Evolutionary conservation across 2,113 vertebrate genomes (phyloP).

Genomic region (Mola mola): DNA sequence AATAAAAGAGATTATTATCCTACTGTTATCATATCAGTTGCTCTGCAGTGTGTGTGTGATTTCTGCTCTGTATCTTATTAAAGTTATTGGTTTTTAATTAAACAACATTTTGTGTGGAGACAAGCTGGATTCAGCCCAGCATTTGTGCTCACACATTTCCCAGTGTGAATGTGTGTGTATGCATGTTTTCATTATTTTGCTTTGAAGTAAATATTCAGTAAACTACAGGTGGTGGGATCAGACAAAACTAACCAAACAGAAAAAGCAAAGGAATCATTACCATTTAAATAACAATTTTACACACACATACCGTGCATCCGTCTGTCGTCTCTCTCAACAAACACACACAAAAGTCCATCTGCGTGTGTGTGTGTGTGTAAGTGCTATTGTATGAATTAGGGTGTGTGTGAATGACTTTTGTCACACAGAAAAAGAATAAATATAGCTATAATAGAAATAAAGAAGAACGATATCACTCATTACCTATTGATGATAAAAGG

Average conservation of each 20-base stretch:
- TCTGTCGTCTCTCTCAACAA: constrained; percentile 48
- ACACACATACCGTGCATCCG: constrained; percentile 10
- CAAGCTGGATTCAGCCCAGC: constrained; percentile 22
- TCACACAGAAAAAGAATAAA: too few relatives aligned
- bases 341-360: constrained; percentile 23
- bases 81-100: constrained; percentile 72
- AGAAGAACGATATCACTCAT: neutral
- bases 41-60: constrained; percentile 49
- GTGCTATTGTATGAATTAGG: constrained; percentile 13
- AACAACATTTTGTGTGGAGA: constrained; percentile 48
- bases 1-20: constrained; percentile 23
- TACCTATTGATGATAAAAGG: too few relatives aligned
- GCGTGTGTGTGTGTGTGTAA: constrained; percentile 9
- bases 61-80: constrained; percentile 56
- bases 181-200: constrained; percentile 44
- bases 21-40: constrained; percentile 41
- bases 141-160: constrained; percentile 24
- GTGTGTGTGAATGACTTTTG: constrained; percentile 1
- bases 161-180: neutral
- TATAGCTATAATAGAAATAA: neutral
- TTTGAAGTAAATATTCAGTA: constrained; percentile 56
- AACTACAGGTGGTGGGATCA: constrained; percentile 75
- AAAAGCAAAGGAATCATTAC: constrained; percentile 75
- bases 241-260: constrained; percentile 67
- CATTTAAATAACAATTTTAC: constrained; percentile 81